Percentiles rank a stretch among this genome's conserved stretches.
These are phyloP conservation scores for Labeo calbasu DNA, from an alignment of 2,797 vertebrate genomes.

Conservation along the genomic window DNA sequence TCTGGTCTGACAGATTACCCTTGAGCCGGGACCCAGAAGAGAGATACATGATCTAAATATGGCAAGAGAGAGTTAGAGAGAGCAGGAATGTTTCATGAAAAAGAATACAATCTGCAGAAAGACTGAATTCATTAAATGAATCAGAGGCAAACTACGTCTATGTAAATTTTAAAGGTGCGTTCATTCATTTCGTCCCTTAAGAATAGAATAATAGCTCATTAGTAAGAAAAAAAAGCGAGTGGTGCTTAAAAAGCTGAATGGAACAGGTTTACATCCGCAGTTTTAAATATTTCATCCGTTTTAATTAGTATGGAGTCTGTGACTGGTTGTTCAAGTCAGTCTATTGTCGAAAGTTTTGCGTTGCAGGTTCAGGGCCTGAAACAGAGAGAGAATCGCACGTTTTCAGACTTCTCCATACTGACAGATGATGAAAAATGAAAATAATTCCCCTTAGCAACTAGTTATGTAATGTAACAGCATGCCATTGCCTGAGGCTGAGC, in stretches of 20 bases:
- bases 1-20: conserved; percentile 74
- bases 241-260: conserved; percentile 12
- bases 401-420: neutral
- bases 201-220: conserved; percentile 4
- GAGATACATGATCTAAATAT: conserved; percentile 79
- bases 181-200: neutral
- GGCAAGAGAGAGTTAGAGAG: conserved; percentile 31
- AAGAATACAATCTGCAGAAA: conserved; percentile 1
- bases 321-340: neutral
- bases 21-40: conserved; percentile 68
- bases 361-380: neutral
- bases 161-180: conserved; percentile 14
- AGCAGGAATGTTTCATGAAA: conserved; percentile 16
- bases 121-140: conserved; percentile 4
- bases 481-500: neutral
- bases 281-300: conserved; percentile 63
- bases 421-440: neutral
- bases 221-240: conserved; percentile 7
- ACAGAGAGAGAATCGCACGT: neutral
- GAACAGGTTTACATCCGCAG: conserved; percentile 56
- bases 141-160: neutral
- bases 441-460: neutral
- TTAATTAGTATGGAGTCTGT: conserved; percentile 41
- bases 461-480: neutral
- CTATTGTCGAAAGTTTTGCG: neutral